These are phyloP conservation scores for Agriotes lineatus DNA, from an alignment of 2,888 invertebrate genomes.

Conservation along the genomic window DNA sequence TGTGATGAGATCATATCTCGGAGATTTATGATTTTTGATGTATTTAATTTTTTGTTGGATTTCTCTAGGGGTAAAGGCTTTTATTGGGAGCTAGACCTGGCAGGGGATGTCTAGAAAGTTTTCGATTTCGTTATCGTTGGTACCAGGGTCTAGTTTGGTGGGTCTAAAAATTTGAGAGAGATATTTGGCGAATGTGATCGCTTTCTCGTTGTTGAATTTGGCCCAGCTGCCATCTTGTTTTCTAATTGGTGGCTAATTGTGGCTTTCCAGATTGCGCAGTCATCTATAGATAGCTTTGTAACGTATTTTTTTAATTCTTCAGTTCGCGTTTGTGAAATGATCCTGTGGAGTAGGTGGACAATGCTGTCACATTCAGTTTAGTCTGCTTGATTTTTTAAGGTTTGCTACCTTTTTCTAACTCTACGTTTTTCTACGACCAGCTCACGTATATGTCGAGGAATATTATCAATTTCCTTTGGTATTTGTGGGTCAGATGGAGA, in stretches of 20 bases:
- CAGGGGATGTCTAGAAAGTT: not conserved
- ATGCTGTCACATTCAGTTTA: not conserved
- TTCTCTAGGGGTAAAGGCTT: not conserved
- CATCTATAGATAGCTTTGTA: not conserved
- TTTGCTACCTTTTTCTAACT: not conserved
- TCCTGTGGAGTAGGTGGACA: not conserved
- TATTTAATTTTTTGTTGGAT: not conserved
- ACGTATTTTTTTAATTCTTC: not conserved
- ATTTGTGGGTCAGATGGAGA: not conserved
- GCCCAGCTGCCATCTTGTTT: conserved; percentile 25
- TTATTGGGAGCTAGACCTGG: not conserved
- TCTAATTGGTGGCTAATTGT: conserved; percentile 24
- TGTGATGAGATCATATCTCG: not conserved
- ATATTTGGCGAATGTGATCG: not conserved
- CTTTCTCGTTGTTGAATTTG: conserved; percentile 21
- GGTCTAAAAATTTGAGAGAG: not conserved
- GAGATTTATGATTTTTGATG: not conserved
- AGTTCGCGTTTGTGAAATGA: not conserved
- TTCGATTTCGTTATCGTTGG: not conserved
- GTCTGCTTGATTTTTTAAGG: conserved; percentile 2
- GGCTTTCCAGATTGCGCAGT: too few relatives aligned
- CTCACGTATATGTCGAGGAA: not conserved
- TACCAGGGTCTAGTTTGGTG: not conserved
- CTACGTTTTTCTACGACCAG: conserved; percentile 2
- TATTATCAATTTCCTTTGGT: not conserved